Conservation (phyloP, 2,113 vertebrate species). For the Tupaia tana region DNA sequence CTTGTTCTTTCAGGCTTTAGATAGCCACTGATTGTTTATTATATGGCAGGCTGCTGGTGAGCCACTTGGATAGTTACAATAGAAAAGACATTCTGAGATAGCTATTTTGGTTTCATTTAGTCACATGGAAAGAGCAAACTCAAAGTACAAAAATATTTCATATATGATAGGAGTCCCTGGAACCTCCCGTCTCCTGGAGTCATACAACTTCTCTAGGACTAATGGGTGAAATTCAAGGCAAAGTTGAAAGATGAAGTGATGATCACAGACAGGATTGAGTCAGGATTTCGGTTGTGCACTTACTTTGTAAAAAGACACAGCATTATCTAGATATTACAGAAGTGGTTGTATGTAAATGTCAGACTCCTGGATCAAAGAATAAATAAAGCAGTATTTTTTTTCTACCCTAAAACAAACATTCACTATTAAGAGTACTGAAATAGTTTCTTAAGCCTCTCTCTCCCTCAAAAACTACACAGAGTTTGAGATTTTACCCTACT, state of each 20-base stretch:
- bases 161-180: background rate
- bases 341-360: background rate
- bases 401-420: background rate
- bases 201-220: background rate
- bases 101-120: conserved; percentile 3
- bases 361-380: background rate
- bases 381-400: background rate
- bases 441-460: background rate
- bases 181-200: background rate
- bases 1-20: background rate
- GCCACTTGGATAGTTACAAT: background rate
- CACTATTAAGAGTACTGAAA: background rate
- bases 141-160: background rate
- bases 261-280: background rate
- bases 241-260: background rate
- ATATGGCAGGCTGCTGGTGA: background rate
- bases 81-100: background rate
- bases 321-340: background rate
- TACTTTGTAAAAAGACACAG: background rate
- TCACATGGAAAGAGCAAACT: background rate
- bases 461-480: background rate
- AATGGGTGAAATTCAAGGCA: background rate
- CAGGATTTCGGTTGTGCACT: background rate
- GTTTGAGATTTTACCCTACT: background rate
- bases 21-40: background rate